Evolutionary conservation across 2,797 vertebrate species (phyloP).

Genomic region (Chelidonichthys spinosus): DNA sequence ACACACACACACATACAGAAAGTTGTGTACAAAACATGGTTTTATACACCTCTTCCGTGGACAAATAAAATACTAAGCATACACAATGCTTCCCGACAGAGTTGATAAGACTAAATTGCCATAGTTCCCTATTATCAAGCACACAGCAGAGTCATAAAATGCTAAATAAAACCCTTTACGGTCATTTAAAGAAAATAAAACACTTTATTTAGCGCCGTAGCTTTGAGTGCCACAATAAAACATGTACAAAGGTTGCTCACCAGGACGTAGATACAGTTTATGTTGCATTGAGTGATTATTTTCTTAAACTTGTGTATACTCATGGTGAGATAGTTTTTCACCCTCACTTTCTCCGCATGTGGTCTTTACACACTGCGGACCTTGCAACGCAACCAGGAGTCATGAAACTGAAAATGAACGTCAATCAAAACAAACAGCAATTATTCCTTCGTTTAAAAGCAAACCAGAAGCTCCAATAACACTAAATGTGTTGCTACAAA

Average conservation of each 20-base stretch:
- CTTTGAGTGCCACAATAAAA: conserved; percentile 51
- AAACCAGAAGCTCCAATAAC: background rate
- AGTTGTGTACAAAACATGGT: background rate
- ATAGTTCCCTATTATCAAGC: conserved; percentile 66
- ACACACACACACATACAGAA: conserved; percentile 4
- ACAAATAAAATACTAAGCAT: conserved; percentile 34
- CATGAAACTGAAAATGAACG: background rate
- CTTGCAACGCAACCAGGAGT: background rate
- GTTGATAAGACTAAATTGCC: conserved; percentile 63
- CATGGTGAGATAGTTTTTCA: background rate
- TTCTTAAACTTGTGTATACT: background rate
- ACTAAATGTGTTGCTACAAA: background rate
- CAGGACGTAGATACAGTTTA: conserved; percentile 12
- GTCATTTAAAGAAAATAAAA: conserved; percentile 64
- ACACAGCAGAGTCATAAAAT: conserved; percentile 65
- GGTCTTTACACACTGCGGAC: background rate
- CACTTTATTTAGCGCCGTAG: conserved; percentile 46
- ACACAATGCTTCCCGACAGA: conserved; percentile 36
- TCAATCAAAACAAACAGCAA: background rate
- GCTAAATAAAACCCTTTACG: conserved; percentile 66
- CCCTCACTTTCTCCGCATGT: background rate
- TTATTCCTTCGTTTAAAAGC: no score
- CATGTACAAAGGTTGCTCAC: conserved; percentile 17
- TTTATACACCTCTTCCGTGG: background rate
- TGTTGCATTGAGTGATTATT: conserved; percentile 6